Conservation (phyloP, 92 coral and sea anemone genomes). For the Phenganax marumi region DNA sequence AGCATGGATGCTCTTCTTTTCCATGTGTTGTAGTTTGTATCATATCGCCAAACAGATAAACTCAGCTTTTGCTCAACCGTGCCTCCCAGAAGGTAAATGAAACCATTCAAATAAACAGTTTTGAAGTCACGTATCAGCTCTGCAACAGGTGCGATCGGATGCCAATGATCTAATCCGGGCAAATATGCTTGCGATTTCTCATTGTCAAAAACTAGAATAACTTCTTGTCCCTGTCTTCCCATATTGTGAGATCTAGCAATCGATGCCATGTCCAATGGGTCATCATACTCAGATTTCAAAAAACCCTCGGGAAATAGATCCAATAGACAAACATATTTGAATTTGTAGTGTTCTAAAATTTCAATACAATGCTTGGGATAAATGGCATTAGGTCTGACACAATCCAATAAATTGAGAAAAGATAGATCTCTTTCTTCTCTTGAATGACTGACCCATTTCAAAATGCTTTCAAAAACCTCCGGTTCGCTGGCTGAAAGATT, state of each 20-base stretch:
- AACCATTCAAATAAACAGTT: slow-evolving; percentile 6
- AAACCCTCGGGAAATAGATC: background rate
- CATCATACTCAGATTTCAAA: background rate
- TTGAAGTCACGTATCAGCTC: background rate
- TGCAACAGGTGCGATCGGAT: background rate
- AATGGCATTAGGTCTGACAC: background rate
- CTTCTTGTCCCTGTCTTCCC: slow-evolving; percentile 5
- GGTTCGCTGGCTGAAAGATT: slow-evolving; percentile 5
- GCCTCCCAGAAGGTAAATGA: slow-evolving; percentile 29
- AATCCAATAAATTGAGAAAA: background rate
- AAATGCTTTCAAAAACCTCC: slow-evolving; percentile 15
- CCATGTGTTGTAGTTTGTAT: slow-evolving; percentile 10
- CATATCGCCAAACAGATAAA: slow-evolving; percentile 26
- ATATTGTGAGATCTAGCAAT: background rate
- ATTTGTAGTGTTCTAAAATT: background rate
- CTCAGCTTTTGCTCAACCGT: background rate
- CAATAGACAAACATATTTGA: background rate
- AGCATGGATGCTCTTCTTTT: slow-evolving; percentile 31
- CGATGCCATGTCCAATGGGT: too few relatives aligned
- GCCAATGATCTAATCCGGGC: slow-evolving; percentile 14
- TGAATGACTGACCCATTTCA: slow-evolving; percentile 18
- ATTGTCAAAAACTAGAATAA: background rate
- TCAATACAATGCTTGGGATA: background rate
- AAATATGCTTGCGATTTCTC: background rate
- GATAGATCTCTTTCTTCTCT: background rate